Evolutionary conservation across 2,113 vertebrate species (phyloP).

Genomic region (Chrysemys picta): DNA sequence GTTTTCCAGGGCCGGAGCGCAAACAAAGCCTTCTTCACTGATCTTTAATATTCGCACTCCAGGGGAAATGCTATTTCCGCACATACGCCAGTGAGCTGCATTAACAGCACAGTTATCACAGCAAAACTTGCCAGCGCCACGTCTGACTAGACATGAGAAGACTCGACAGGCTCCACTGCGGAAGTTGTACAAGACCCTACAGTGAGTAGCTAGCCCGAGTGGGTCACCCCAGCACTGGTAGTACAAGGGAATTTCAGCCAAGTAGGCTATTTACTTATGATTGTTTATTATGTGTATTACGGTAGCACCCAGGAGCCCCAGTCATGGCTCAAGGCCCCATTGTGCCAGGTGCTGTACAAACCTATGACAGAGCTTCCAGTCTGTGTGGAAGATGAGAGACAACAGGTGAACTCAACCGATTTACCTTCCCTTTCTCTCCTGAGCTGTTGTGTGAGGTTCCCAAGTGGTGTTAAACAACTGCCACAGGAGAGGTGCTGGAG

Average conservation of each 20-base stretch:
- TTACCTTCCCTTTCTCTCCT: not conserved
- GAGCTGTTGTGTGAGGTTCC: not conserved
- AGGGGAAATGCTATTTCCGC: not conserved
- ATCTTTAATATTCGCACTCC: not conserved
- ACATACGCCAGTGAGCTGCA: not conserved
- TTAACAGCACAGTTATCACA: not conserved
- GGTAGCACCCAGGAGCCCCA: not conserved
- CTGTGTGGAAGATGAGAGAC: not conserved
- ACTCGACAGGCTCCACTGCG: not conserved
- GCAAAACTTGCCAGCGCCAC: not conserved
- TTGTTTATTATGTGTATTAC: not conserved
- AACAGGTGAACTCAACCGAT: not conserved
- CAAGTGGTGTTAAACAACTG: not conserved
- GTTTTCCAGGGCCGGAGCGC: not conserved
- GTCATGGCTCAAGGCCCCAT: not conserved
- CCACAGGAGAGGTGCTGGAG: too few species aligned
- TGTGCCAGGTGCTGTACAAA: not conserved
- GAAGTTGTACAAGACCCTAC: not conserved
- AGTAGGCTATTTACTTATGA: not conserved
- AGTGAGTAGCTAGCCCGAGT: not conserved
- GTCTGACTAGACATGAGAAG: not conserved
- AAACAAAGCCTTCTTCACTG: not conserved
- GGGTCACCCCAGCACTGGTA: not conserved
- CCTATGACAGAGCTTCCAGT: not conserved
- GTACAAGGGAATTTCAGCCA: not conserved